Percentiles rank a stretch among this genome's conserved stretches.
Conservation (phyloP, 1,140 invertebrate genomes). For the Diuraphis noxia region DNA sequence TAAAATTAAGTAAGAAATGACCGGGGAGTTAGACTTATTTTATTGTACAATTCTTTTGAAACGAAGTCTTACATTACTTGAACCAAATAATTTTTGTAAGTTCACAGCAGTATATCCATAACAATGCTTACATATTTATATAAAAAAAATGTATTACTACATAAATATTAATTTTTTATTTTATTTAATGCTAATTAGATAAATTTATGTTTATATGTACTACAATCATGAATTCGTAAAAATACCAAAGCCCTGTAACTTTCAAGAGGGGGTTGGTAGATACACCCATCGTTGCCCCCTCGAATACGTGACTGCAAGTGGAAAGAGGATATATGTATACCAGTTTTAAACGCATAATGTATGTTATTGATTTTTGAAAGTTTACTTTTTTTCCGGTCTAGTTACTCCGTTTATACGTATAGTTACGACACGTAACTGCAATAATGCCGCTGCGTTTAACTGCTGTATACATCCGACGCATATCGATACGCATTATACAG, state of each 20-base stretch:
- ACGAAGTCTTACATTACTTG: not conserved
- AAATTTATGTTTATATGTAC: not conserved
- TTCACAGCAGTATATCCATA: no score
- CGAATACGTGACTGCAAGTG: not conserved
- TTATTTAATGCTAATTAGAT: not conserved
- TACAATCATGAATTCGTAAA: not conserved
- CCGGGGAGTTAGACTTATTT: not conserved
- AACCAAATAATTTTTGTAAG: not conserved
- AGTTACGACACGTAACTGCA: not conserved
- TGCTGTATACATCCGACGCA: not conserved
- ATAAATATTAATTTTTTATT: not conserved
- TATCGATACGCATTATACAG: not conserved
- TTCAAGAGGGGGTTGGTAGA: not conserved
- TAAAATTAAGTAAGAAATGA: not conserved
- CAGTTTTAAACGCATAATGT: not conserved
- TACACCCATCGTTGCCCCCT: not conserved
- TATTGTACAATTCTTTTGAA: not conserved
- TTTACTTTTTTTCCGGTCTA: conserved; percentile 39
- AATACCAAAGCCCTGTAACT: not conserved
- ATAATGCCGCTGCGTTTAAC: not conserved
- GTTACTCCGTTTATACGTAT: not conserved
- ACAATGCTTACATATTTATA: no score
- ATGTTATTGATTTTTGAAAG: conserved; percentile 16
- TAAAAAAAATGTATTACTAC: not conserved
- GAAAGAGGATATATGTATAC: not conserved